These are phyloP conservation scores for Buathra laborator DNA, from an alignment of 2,888 invertebrate species.

Conservation along the genomic window DNA sequence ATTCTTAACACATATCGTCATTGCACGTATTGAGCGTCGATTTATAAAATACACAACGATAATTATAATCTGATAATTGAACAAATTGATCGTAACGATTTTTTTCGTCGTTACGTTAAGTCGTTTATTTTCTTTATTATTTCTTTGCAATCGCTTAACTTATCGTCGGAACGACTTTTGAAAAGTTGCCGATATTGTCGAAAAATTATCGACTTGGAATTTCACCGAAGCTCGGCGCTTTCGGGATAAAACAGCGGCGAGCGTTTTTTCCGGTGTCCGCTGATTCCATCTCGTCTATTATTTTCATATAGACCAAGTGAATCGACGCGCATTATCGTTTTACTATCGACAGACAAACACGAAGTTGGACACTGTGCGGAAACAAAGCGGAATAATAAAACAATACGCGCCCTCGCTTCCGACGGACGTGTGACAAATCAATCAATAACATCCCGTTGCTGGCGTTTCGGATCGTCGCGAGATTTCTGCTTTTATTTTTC, in stretches of 20 bases:
- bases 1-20: conserved; percentile 35
- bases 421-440: conserved; percentile 6
- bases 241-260: neutral
- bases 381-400: neutral
- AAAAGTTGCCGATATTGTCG: too few relatives aligned
- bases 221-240: neutral
- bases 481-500: conserved; percentile 26
- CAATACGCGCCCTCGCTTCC: neutral
- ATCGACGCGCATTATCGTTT: neutral
- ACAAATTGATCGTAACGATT: neutral
- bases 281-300: neutral
- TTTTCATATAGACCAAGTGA: neutral
- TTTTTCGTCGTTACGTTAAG: neutral
- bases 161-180: neutral
- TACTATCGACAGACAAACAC: neutral
- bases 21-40: conserved; percentile 54
- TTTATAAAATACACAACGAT: neutral
- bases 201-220: too few relatives aligned
- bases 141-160: neutral
- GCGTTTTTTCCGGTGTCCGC: neutral
- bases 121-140: neutral
- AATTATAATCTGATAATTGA: neutral
- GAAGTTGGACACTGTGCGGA: neutral
- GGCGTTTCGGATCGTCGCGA: conserved; percentile 13
- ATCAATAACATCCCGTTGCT: neutral